phyloP scores from a whole-genome alignment of 1,140 invertebrate genomes.

The Pantala flavescens region DNA sequence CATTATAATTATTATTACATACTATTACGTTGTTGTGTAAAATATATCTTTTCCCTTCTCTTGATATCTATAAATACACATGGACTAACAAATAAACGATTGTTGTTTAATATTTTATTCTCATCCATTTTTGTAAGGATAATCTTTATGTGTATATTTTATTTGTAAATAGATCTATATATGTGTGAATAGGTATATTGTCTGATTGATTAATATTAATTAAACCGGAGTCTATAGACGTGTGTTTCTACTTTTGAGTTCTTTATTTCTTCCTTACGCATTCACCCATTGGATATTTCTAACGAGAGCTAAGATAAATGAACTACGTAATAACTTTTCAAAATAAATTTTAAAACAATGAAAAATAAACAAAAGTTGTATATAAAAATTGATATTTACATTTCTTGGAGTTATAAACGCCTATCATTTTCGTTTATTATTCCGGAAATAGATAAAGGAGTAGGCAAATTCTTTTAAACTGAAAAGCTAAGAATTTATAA shows the following conservation, averaged over 20 bases:
- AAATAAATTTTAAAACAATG: no score
- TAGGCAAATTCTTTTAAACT: no score
- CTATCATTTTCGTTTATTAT: no score
- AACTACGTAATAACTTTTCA: no score
- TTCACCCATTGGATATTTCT: background rate
- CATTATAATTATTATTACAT: conserved; percentile 13
- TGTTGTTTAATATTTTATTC: conserved; percentile 4
- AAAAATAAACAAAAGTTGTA: no score
- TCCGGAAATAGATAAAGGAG: no score
- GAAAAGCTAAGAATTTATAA: no score
- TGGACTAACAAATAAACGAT: conserved; percentile 13
- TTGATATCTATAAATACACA: conserved; percentile 3
- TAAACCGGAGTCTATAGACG: conserved; percentile 8
- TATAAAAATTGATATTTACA: no score
- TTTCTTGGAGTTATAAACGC: no score
- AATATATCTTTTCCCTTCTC: background rate
- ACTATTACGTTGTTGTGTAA: conserved; percentile 16
- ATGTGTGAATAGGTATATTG: conserved; percentile 15
- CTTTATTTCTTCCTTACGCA: background rate
- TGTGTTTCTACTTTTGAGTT: background rate
- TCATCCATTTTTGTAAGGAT: conserved; percentile 12
- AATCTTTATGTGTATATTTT: conserved; percentile 14
- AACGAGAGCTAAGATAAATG: no score
- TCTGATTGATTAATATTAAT: conserved; percentile 15
- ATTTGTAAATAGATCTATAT: conserved; percentile 15